A percentile compares a stretch with the other conserved stretches of the same genome.
Conservation (phyloP, 1,140 invertebrate species). For the Dendroctonus ponderosae region DNA sequence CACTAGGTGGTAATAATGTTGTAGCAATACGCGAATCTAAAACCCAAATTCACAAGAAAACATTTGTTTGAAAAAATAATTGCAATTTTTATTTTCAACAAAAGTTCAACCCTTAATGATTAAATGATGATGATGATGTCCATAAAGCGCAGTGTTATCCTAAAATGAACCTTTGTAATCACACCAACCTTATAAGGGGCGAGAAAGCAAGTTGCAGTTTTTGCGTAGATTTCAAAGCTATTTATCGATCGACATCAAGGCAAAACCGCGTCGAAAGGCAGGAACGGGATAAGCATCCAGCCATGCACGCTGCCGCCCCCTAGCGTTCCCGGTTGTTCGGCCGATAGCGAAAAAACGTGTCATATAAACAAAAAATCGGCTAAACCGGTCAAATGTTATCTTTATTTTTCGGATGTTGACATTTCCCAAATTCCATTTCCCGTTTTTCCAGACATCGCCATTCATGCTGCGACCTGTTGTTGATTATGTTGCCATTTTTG, state of each 20-base stretch:
- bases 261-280: not conserved
- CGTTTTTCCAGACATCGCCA: not conserved
- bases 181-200: too few species aligned
- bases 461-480: not conserved
- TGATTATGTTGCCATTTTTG: slow-evolving; percentile 24
- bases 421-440: not conserved
- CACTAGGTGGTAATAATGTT: too few species aligned
- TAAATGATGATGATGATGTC: too few species aligned
- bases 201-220: not conserved
- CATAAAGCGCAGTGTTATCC: too few species aligned
- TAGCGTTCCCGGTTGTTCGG: not conserved
- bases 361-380: slow-evolving; percentile 25
- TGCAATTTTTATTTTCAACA: too few species aligned
- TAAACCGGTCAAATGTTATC: slow-evolving; percentile 8
- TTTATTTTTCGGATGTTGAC: not conserved
- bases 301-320: slow-evolving; percentile 15
- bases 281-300: not conserved
- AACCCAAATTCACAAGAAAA: too few species aligned
- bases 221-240: not conserved
- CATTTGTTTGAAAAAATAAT: too few species aligned
- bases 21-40: too few species aligned
- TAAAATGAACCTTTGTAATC: too few species aligned
- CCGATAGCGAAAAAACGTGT: slow-evolving; percentile 3
- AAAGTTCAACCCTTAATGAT: too few species aligned
- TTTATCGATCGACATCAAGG: slow-evolving; percentile 5